Evolutionary conservation across 2,888 invertebrate species (phyloP), one percentile per base, ranked within the genome.

Genomic region (Aelia acuminata): DNA sequence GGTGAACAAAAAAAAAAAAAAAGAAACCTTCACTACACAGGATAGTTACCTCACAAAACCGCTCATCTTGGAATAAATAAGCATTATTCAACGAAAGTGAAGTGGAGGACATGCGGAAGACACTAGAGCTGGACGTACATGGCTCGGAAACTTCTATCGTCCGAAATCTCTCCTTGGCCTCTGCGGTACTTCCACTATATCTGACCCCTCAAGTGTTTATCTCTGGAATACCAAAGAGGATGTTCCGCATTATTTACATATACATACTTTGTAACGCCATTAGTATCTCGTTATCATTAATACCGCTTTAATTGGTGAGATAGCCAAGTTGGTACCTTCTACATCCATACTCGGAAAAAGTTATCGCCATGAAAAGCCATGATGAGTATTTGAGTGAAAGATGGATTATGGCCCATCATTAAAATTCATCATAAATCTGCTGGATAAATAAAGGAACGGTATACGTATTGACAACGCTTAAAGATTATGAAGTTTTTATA

Each of bases 231-330:
- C 31, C 18, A 31, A 63, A 63, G 31, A 63, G 63, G 31, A 63
- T 31, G 15, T 63, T 63, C 63, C 63, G 63, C 31, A 63, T 63
- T 31, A 63, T 63, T 63, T 63, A n/a, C 63, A 63, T 63, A 63
- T 15, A 31, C 15, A 15, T 31, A 31, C 26, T 63, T 10, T 57
- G 8, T 26, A 57, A 0, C n/a, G 63, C 4, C 31, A 63, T 63
- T 63, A 15, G 31, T 63, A 63, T 31, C 13, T 31, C 26, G 10
- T 26, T 31, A 31, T 15, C n/a, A n/a, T n/a, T n/a, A n/a, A n/a
- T n/a, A n/a, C n/a, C n/a, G n/a, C n/a, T n/a, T n/a, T n/a, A n/a
- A n/a, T n/a, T n/a, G n/a, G n/a, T n/a, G n/a, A n/a, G n/a, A n/a
- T n/a, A n/a, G n/a, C n/a, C n/a, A n/a, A n/a, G n/a, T n/a, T 50